Conservation (phyloP, 1,140 invertebrate species). For the Brachionus angularis region DNA sequence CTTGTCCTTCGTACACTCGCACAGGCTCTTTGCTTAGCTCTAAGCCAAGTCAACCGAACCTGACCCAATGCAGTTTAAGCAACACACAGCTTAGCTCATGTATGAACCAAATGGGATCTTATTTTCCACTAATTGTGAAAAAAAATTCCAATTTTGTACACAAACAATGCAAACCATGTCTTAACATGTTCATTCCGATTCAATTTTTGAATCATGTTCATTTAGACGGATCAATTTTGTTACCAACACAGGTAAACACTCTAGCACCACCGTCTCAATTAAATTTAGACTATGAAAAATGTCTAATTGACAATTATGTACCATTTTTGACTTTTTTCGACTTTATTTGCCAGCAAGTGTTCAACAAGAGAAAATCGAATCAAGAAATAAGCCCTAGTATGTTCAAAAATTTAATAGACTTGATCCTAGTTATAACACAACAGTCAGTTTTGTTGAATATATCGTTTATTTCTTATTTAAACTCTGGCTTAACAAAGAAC, state of each 20-base stretch:
- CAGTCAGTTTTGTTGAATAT: background rate
- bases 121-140: too few relatives aligned
- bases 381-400: background rate
- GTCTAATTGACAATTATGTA: background rate
- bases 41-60: background rate
- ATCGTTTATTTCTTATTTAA: background rate
- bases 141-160: too few relatives aligned
- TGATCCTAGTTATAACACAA: background rate
- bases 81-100: background rate
- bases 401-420: background rate
- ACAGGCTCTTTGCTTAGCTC: background rate
- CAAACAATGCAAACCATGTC: too few relatives aligned
- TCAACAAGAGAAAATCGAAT: background rate
- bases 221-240: constrained; percentile 2
- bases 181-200: background rate
- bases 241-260: too few relatives aligned
- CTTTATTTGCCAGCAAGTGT: background rate
- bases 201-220: background rate
- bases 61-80: background rate
- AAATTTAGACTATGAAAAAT: constrained; percentile 28
- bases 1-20: background rate
- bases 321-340: background rate
- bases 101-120: background rate
- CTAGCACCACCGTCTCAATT: too few relatives aligned
- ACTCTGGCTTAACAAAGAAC: background rate